Conservation (phyloP, 2,888 invertebrate genomes). For the Ptilodon capucinus region DNA sequence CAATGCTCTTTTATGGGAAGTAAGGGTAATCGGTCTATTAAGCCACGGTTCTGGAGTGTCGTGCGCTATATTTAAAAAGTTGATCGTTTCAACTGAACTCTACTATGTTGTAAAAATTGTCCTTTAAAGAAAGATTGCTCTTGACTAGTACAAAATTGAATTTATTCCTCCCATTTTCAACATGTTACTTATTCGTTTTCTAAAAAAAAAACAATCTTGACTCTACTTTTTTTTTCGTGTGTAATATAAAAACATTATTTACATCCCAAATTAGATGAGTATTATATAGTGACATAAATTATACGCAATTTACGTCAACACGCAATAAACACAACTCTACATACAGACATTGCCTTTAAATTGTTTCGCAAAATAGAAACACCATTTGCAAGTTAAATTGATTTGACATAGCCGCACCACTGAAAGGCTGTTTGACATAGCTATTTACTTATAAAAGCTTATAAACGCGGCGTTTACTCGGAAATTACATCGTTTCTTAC, state of each 20-base stretch:
- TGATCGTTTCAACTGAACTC: not conserved
- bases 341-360: not conserved
- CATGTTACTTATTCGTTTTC: too few relatives aligned
- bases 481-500: slow-evolving; percentile 24
- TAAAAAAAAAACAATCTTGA: too few relatives aligned
- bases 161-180: too few relatives aligned
- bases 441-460: slow-evolving; percentile 28
- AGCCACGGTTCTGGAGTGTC: slow-evolving; percentile 10
- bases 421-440: slow-evolving; percentile 17
- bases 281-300: not conserved
- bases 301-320: not conserved
- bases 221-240: too few relatives aligned
- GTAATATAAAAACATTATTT: too few relatives aligned
- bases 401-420: slow-evolving; percentile 8
- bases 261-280: too few relatives aligned
- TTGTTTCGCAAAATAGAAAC: not conserved
- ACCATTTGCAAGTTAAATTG: slow-evolving; percentile 21
- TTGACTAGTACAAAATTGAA: not conserved
- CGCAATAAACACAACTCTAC: not conserved
- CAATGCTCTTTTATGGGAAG: slow-evolving; percentile 60
- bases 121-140: not conserved
- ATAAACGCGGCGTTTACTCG: slow-evolving; percentile 19
- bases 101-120: not conserved
- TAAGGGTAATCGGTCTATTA: slow-evolving; percentile 59
- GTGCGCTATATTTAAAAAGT: not conserved